Base-by-base conservation (phyloP, 2,113 vertebrate genomes). In the Tyrannus savana region DNA sequence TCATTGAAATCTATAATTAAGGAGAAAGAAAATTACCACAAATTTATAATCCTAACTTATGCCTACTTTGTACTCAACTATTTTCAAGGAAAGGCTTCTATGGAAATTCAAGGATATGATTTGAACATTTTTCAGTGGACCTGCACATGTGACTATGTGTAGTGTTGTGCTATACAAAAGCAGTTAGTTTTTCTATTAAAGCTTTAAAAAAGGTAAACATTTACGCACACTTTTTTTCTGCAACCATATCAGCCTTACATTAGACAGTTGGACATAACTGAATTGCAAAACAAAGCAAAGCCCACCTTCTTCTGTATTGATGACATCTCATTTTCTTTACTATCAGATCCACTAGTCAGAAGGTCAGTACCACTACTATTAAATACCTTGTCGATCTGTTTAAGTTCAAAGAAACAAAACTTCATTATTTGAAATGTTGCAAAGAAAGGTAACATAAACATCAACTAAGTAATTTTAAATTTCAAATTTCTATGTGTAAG, bases 371-470 rank as follows among this genome's bases (percentile, higher is more conserved):
- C 98, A 74, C 97, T 93, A 50, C 50, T 97, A 80, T 87, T 98
- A 97, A 99, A 99, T 69, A 99, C 98, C 52, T 98, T 99, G 59
- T 99, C 99, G 72, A 99, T 98, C 98, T 99, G 98, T 96, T 96
- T 28, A 96, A 91, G 92, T 50, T 91, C 58, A 93, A 96, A 94
- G 53, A 73, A 91, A 71, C 37, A 56, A 60, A 77, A 25, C 6
- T 46, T 35, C 62, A 22, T 87, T 87, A 96, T 73, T 66, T 71
- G 39, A 87, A 77, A 84, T 35, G 62, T 27, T 91, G 42, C 28
- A 75, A 69, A 35, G 95, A 55, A 83, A 93, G 24, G 28, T 75
- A 63, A 81, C 19, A 16, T 28, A 76, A 55, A 77, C 19, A 87
- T 5, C 60, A 46, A 64, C 14, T 19, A 74, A 9, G 3, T 27